A percentile compares a stretch with the other conserved stretches of the same genome.
Evolutionary conservation across 2,113 vertebrate species (phyloP).

Genomic region (Oceanites oceanicus): DNA sequence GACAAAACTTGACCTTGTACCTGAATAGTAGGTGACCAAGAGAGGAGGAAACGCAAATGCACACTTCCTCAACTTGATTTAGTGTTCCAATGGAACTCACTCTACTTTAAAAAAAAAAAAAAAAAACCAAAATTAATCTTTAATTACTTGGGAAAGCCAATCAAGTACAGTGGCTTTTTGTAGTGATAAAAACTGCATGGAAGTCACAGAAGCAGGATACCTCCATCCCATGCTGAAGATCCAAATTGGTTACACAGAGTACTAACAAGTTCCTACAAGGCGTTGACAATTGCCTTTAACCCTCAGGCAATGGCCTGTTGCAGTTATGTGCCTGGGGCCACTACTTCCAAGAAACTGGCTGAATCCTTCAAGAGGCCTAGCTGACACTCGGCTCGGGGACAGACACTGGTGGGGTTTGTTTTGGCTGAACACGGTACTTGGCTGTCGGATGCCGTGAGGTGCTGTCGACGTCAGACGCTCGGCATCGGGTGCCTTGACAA

Average conservation of each 20-base stretch:
- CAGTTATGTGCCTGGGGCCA: neutral
- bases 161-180: neutral
- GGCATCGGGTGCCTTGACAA: neutral
- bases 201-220: neutral
- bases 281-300: neutral
- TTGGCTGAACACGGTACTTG: neutral
- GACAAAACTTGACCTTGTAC: constrained; percentile 26
- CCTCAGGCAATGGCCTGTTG: neutral
- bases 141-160: neutral
- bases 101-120: neutral
- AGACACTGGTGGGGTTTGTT: neutral
- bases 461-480: accelerated
- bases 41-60: neutral
- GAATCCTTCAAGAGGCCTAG: neutral
- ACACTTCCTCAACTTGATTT: neutral
- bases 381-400: neutral
- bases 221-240: neutral
- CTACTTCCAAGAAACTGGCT: neutral
- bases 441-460: neutral
- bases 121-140: neutral
- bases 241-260: neutral
- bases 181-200: neutral
- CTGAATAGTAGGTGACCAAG: neutral
- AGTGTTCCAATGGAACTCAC: neutral
- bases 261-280: neutral